Evolutionary conservation across 2,113 vertebrate species (phyloP).

Genomic region (Camarhynchus parvulus): DNA sequence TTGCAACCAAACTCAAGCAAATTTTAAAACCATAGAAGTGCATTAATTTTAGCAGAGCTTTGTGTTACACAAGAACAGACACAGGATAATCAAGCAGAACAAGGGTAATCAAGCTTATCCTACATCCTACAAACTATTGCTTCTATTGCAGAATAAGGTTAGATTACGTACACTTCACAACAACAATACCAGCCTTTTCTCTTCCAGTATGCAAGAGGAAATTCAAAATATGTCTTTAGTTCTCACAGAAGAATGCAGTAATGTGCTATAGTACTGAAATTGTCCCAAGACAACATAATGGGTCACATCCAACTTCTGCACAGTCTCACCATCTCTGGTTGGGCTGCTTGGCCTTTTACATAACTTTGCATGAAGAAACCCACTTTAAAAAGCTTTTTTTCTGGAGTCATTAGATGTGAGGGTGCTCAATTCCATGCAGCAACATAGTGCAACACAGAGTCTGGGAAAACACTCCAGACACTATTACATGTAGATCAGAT

Average conservation of each 20-base stretch:
- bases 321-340: background rate
- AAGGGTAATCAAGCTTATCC: background rate
- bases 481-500: fast-evolving
- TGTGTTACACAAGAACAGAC: background rate
- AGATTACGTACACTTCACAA: background rate
- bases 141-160: background rate
- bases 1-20: background rate
- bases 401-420: background rate
- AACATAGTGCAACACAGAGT: background rate
- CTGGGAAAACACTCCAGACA: background rate
- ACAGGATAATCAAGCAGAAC: too few relatives aligned
- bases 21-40: background rate
- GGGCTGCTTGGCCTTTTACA: background rate
- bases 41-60: background rate
- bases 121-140: background rate
- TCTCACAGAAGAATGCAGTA: background rate
- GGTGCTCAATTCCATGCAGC: background rate
- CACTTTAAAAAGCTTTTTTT: background rate
- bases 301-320: background rate
- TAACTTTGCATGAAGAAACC: background rate
- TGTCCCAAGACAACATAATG: background rate
- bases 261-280: background rate
- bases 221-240: background rate
- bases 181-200: background rate
- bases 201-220: background rate